Evolutionary conservation across 2,888 invertebrate species (phyloP), one percentile per base, ranked within the genome.

Genomic region (Esperia sulphurella): DNA sequence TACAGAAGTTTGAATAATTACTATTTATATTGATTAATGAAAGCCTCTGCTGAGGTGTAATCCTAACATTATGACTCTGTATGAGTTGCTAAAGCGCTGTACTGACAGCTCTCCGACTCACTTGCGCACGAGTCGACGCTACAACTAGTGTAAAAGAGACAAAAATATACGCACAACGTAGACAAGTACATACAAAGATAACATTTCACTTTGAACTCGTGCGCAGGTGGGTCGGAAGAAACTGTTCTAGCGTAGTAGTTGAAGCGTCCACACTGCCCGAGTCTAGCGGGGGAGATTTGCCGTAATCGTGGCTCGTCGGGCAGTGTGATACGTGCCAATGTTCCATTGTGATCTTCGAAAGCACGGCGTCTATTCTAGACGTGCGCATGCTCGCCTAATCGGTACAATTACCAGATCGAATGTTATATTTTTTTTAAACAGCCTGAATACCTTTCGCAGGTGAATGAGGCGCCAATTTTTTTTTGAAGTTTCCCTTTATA

Each of bases 1-100:
- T 86, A 87, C 68, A 85, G 82, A 81, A 80, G 72, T 78, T 79
- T 77, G 79, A 82, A 79, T 86, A 86, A 83, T 78, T 82, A 85
- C 83, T 83, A 85, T 86, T 71, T 77, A 80, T 78, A 84, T 78
- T 83, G 83, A 80, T 78, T 78, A 80, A 83, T 81, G 83, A 81
- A 71, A 79, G 73, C 82, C 82, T 76, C 76, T 65, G 64, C 51
- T 57, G 76, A 78, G 84, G 76, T 21, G 21, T 68, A 65, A 73
- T 70, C 71, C 73, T 74, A 75, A 71, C 63, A 71, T 21, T 39
- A 39, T 14, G 39, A 14, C 21, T 21, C 21, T 6, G 21, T 40
- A 8, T 41, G 10, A 21, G 7, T 28, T 8, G 21, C 41, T 12
- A 9, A 28, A 28, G 64, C 66, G 49, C 47, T 47, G 71, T 65